phyloP scores from a whole-genome alignment of 1,140 invertebrate species.

The Drosophila tani region DNA sequence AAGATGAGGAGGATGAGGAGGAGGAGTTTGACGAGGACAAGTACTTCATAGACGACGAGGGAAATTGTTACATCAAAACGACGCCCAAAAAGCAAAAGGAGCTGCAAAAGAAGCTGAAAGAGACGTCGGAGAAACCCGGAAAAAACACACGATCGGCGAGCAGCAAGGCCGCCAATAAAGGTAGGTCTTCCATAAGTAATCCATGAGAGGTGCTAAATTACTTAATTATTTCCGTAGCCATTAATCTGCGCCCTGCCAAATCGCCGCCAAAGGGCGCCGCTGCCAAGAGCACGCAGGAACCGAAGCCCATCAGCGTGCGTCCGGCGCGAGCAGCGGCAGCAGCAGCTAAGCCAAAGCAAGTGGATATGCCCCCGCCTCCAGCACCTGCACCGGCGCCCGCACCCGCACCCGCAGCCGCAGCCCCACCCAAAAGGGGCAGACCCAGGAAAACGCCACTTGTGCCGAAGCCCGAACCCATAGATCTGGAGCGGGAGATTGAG shows the following conservation, averaged over 20 bases:
- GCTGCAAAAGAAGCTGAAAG: slow-evolving; percentile 45
- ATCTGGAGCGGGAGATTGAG: slow-evolving; percentile 44
- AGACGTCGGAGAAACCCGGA: background rate
- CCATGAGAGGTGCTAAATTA: background rate
- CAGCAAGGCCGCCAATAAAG: slow-evolving; percentile 32
- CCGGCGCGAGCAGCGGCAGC: slow-evolving; percentile 28
- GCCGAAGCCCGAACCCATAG: slow-evolving; percentile 1
- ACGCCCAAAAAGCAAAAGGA: slow-evolving; percentile 56
- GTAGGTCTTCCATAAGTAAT: slow-evolving; percentile 11
- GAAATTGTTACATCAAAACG: slow-evolving; percentile 70
- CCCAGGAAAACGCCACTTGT: background rate
- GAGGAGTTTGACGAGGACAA: slow-evolving; percentile 85
- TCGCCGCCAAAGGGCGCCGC: slow-evolving; percentile 24
- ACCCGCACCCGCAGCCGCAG: background rate
- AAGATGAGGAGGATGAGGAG: slow-evolving; percentile 84
- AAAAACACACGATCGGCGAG: slow-evolving; percentile 4
- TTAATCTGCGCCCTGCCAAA: slow-evolving; percentile 61
- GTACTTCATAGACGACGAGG: slow-evolving; percentile 86
- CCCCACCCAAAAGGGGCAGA: slow-evolving; percentile 2
- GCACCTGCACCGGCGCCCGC: background rate
- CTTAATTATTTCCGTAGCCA: slow-evolving; percentile 31
- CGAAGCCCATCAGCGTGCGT: slow-evolving; percentile 47
- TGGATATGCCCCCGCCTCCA: background rate
- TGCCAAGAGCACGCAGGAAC: slow-evolving; percentile 12
- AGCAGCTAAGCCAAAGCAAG: background rate